Conservation (phyloP, 2,797 vertebrate genomes). For the Fratercula arctica region DNA sequence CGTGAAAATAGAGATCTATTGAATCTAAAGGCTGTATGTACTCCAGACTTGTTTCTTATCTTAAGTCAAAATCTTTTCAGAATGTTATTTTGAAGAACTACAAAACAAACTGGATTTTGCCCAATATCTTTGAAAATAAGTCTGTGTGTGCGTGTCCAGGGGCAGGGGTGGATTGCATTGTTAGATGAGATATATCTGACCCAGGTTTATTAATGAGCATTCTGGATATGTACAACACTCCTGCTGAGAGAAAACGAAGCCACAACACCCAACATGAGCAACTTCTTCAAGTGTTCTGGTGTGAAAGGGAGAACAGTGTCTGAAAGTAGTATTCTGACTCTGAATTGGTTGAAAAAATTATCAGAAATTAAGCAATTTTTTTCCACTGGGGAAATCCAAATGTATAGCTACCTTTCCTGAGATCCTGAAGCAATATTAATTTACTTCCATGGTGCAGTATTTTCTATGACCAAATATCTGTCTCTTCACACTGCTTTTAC, state of each 20-base stretch:
- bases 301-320: neutral
- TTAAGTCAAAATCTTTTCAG: neutral
- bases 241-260: neutral
- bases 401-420: neutral
- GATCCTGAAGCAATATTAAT: neutral
- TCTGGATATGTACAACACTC: neutral
- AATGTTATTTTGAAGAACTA: neutral
- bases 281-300: neutral
- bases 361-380: neutral
- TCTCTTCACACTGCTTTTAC: neutral
- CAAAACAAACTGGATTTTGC: neutral
- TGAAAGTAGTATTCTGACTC: neutral
- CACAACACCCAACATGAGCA: neutral
- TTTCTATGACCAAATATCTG: neutral
- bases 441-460: neutral
- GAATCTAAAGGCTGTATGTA: neutral
- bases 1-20: neutral
- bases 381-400: neutral
- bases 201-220: neutral
- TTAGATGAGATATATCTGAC: neutral
- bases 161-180: fast-evolving
- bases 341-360: neutral
- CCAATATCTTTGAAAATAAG: neutral
- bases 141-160: too few species aligned
- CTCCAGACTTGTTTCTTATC: neutral